phyloP scores from a whole-genome alignment of 2,797 vertebrate species.

The Sarcoramphus papa region DNA sequence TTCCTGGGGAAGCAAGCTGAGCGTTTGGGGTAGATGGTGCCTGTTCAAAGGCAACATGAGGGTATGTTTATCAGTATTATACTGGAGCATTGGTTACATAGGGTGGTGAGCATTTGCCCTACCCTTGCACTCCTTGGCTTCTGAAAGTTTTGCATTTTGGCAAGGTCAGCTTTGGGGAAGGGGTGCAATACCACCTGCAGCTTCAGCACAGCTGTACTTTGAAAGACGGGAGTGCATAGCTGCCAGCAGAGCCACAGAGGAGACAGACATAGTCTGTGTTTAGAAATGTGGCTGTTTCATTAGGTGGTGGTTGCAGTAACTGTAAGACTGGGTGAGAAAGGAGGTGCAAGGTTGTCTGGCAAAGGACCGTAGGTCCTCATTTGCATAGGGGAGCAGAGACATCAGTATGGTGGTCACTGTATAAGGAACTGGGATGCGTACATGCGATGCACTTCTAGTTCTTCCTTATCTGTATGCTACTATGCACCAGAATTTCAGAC shows the following conservation, averaged over 20 bases:
- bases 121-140: not conserved
- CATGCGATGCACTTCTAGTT: not conserved
- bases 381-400: not conserved
- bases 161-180: not conserved
- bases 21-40: rapidly evolving
- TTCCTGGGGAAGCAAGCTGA: not conserved
- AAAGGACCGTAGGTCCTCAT: rapidly evolving
- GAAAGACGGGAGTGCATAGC: not conserved
- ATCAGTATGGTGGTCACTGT: not conserved
- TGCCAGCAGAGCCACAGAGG: rapidly evolving
- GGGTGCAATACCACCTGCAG: not conserved
- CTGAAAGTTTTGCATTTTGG: not conserved
- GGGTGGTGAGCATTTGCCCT: not conserved
- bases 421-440: no score
- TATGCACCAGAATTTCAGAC: not conserved
- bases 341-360: not conserved
- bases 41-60: not conserved
- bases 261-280: not conserved
- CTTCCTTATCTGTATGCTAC: not conserved
- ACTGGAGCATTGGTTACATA: not conserved
- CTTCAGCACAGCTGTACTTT: not conserved
- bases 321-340: not conserved
- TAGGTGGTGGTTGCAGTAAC: not conserved
- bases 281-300: not conserved
- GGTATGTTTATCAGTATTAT: not conserved